Conservation (phyloP, 2,888 invertebrate species). For the Lysandra bellargus region DNA sequence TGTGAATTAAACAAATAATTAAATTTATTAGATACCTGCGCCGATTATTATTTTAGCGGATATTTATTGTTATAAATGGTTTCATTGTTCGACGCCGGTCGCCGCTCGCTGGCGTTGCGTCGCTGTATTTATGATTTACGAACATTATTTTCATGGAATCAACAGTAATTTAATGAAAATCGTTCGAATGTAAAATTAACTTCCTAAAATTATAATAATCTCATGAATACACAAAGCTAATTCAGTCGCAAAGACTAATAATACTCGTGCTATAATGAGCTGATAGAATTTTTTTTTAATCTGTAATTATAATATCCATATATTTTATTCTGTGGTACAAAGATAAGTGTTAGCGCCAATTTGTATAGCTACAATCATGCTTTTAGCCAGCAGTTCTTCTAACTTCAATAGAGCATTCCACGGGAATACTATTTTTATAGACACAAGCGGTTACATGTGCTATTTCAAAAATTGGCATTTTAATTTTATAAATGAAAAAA, state of each 20-base stretch:
- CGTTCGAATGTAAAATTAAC: conserved; percentile 29
- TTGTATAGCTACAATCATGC: too few relatives aligned
- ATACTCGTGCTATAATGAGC: background rate
- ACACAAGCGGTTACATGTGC: too few relatives aligned
- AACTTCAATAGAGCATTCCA: too few relatives aligned
- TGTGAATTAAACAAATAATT: conserved; percentile 21
- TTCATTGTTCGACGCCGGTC: background rate
- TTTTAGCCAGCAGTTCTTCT: too few relatives aligned
- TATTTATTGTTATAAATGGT: conserved; percentile 26
- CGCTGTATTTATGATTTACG: conserved; percentile 26
- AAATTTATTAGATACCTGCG: background rate
- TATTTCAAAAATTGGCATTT: too few relatives aligned
- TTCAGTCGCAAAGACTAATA: background rate
- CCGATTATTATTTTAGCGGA: conserved; percentile 22
- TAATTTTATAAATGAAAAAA: too few relatives aligned
- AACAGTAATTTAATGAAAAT: conserved; percentile 28
- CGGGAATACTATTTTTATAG: too few relatives aligned
- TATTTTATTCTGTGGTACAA: too few relatives aligned
- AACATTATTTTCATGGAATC: conserved; percentile 22
- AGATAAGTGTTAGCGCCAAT: too few relatives aligned
- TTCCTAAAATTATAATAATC: conserved; percentile 22
- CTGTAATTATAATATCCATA: background rate
- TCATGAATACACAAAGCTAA: conserved; percentile 2
- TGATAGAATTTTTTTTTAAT: background rate
- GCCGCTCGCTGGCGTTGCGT: background rate